Percentiles rank a stretch among this genome's conserved stretches.
Conservation (phyloP, 2,888 invertebrate genomes). For the Hypena proboscidalis region DNA sequence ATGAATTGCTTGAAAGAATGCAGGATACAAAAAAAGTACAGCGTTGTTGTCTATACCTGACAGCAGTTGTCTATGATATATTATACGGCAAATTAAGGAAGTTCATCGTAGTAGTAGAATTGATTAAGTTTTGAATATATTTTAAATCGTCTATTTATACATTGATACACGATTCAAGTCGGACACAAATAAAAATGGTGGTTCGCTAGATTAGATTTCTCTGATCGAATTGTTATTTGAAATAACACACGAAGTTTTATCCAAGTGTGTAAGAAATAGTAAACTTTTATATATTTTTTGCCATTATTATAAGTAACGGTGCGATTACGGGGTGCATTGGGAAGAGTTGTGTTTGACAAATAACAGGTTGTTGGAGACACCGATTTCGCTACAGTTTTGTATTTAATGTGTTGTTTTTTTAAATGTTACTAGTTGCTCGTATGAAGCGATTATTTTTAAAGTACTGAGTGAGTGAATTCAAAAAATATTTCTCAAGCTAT, state of each 20-base stretch:
- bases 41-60: slow-evolving; percentile 32
- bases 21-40: too few relatives aligned
- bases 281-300: slow-evolving; percentile 54
- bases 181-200: slow-evolving; percentile 84
- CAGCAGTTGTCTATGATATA: slow-evolving; percentile 51
- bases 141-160: slow-evolving; percentile 39
- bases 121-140: slow-evolving; percentile 25
- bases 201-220: slow-evolving; percentile 72
- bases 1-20: too few relatives aligned
- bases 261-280: slow-evolving; percentile 47
- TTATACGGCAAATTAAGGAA: slow-evolving; percentile 50
- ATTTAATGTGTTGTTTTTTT: slow-evolving; percentile 68
- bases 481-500: slow-evolving; percentile 16
- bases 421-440: slow-evolving; percentile 46
- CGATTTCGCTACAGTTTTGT: slow-evolving; percentile 77
- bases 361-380: slow-evolving; percentile 84
- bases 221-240: slow-evolving; percentile 65
- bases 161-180: slow-evolving; percentile 70
- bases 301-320: slow-evolving; percentile 53
- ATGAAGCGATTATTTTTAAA: slow-evolving; percentile 38
- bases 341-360: slow-evolving; percentile 78
- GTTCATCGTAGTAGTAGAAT: slow-evolving; percentile 15
- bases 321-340: slow-evolving; percentile 69
- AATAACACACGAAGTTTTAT: slow-evolving; percentile 50
- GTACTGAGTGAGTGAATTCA: slow-evolving; percentile 22